Percentiles rank a stretch among this genome's conserved stretches.
Evolutionary conservation across 2,797 vertebrate genomes (phyloP).

Genomic region (Sardinella longiceps): DNA sequence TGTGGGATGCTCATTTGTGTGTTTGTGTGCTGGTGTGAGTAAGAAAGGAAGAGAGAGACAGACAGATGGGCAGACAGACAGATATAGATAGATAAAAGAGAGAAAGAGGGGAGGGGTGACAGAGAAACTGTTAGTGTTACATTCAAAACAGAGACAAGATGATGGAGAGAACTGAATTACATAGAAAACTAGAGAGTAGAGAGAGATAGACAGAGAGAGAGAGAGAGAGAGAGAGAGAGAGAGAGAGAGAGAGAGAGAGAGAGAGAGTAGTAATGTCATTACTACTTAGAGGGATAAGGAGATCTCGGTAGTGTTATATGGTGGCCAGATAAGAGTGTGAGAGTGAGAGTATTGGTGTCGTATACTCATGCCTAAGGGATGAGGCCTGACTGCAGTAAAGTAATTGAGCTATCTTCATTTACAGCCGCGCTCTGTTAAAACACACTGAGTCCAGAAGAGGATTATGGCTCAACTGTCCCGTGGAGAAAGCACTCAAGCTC

Average conservation of each 20-base stretch:
- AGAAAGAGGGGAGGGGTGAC: neutral
- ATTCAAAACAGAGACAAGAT: no score
- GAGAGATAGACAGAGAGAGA: neutral
- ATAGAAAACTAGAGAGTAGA: neutral
- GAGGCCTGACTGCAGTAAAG: neutral
- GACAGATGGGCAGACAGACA: neutral
- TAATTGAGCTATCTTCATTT: constrained; percentile 26
- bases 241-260: neutral
- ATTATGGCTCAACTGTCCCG: constrained; percentile 17
- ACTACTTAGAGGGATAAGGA: neutral
- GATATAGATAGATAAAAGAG: neutral
- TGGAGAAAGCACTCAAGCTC: constrained; percentile 6
- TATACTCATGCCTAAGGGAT: constrained; percentile 7
- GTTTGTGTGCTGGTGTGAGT: neutral
- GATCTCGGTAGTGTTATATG: neutral
- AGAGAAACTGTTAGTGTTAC: no score
- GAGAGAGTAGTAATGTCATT: neutral
- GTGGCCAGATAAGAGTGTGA: neutral
- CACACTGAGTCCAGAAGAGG: neutral
- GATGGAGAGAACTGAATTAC: no score
- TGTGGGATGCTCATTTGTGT: neutral
- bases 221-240: neutral
- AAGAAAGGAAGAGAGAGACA: neutral
- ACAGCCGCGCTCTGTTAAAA: neutral
- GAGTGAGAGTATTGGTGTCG: neutral